Conservation (phyloP, 2,888 invertebrate genomes). For the Agrochola macilenta region DNA sequence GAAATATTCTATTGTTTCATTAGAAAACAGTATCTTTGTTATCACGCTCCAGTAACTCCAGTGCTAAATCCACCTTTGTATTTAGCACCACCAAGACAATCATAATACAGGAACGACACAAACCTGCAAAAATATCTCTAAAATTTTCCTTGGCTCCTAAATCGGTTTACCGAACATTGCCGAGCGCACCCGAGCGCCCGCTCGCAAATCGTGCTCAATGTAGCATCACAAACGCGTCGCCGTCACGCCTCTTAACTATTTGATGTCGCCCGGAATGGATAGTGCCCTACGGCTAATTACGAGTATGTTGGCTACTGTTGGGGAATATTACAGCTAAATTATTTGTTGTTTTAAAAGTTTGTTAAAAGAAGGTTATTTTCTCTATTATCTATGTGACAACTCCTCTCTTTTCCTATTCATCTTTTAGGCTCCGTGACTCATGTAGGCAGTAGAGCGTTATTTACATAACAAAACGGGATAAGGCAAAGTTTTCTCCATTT, state of each 20-base stretch:
- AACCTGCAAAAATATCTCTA: constrained; percentile 44
- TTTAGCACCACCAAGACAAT: constrained; percentile 27
- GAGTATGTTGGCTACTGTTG: constrained; percentile 35
- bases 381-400: not conserved
- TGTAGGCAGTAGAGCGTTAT: not conserved
- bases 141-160: constrained; percentile 52
- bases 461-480: not conserved
- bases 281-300: constrained; percentile 64
- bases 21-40: not conserved
- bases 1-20: not conserved
- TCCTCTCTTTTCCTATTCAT: not conserved
- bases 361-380: not conserved
- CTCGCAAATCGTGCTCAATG: constrained; percentile 81
- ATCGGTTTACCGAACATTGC: constrained; percentile 44
- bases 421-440: not conserved
- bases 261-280: constrained; percentile 65
- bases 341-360: constrained; percentile 9
- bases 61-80: constrained; percentile 20
- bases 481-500: not conserved
- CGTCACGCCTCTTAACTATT: constrained; percentile 69
- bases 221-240: constrained; percentile 73
- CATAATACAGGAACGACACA: constrained; percentile 20
- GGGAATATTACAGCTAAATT: not conserved
- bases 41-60: constrained; percentile 16
- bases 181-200: constrained; percentile 56